A percentile compares a stretch with the other conserved stretches of the same genome.
Conservation (phyloP, 2,797 vertebrate genomes). For the Peromyscus aztecus region DNA sequence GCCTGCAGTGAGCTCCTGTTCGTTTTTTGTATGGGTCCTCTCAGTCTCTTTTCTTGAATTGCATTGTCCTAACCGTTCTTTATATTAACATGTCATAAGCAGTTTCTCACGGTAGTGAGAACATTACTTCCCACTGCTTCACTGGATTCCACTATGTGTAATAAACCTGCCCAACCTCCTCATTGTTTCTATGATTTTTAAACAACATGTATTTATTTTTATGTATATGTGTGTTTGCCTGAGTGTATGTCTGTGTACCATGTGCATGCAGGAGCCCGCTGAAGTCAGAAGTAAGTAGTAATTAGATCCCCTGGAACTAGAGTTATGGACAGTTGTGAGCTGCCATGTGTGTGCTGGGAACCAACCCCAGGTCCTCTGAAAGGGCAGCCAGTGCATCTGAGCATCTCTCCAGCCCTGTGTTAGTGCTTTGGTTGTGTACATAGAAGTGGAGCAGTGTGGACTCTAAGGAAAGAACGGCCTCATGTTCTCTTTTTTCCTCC, state of each 20-base stretch:
- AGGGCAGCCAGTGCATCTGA: neutral
- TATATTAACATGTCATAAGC: neutral
- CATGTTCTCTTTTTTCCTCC: slow-evolving; percentile 63
- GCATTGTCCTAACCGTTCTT: neutral
- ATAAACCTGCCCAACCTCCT: neutral
- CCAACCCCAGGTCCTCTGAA: neutral
- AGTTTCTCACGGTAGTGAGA: neutral
- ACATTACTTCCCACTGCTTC: neutral
- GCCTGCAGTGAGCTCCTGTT: slow-evolving; percentile 21
- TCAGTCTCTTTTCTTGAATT: slow-evolving; percentile 34
- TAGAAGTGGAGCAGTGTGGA: neutral
- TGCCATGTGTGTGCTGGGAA: neutral
- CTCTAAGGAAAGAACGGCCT: slow-evolving; percentile 54
- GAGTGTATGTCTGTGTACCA: neutral
- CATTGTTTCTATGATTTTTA: neutral
- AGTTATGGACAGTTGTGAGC: neutral
- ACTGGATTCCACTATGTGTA: neutral
- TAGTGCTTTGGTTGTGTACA: neutral
- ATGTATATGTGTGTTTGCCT: neutral
- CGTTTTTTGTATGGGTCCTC: slow-evolving; percentile 17
- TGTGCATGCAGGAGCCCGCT: neutral
- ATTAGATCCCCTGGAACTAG: neutral
- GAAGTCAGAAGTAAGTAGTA: neutral
- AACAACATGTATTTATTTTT: neutral
- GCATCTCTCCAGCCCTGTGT: neutral